These are phyloP conservation scores for Drosophila navojoa DNA, from an alignment of 1,140 invertebrate species.

Conservation along the genomic window DNA sequence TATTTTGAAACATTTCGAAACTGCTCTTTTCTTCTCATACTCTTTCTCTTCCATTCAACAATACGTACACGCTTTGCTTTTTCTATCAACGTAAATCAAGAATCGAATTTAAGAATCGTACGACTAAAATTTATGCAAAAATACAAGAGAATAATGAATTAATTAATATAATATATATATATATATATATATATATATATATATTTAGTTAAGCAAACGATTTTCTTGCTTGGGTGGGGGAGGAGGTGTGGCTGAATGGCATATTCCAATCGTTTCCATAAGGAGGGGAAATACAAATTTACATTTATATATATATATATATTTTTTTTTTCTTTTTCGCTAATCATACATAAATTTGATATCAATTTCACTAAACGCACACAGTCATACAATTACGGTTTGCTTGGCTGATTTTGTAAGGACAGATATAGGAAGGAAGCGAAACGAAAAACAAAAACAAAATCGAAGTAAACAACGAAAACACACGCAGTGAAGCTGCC, in stretches of 20 bases:
- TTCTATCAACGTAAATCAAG: slow-evolving; percentile 31
- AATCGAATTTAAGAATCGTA: slow-evolving; percentile 14
- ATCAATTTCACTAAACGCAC: slow-evolving; percentile 30
- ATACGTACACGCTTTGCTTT: slow-evolving; percentile 22
- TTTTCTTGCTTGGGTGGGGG: neutral
- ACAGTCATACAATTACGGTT: slow-evolving; percentile 22
- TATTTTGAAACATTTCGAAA: slow-evolving; percentile 14
- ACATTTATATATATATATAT: slow-evolving; percentile 50
- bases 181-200: no score
- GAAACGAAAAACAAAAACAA: neutral
- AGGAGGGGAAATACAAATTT: slow-evolving; percentile 31
- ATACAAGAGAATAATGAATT: slow-evolving; percentile 27
- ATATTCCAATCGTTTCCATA: slow-evolving; percentile 16
- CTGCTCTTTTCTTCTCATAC: slow-evolving; percentile 6
- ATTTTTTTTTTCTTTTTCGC: slow-evolving; percentile 50
- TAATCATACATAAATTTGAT: slow-evolving; percentile 66
- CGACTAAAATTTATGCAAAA: slow-evolving; percentile 61
- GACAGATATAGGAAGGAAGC: slow-evolving; percentile 21
- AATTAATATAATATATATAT: no score
- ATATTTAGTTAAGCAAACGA: neutral
- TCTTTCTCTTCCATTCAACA: neutral
- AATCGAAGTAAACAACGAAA: slow-evolving; percentile 22
- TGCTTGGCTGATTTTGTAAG: neutral
- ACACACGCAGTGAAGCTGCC: slow-evolving; percentile 14
- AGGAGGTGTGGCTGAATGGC: neutral